Conservation (phyloP, 2,888 invertebrate species). For the Ennomos erosarius region DNA sequence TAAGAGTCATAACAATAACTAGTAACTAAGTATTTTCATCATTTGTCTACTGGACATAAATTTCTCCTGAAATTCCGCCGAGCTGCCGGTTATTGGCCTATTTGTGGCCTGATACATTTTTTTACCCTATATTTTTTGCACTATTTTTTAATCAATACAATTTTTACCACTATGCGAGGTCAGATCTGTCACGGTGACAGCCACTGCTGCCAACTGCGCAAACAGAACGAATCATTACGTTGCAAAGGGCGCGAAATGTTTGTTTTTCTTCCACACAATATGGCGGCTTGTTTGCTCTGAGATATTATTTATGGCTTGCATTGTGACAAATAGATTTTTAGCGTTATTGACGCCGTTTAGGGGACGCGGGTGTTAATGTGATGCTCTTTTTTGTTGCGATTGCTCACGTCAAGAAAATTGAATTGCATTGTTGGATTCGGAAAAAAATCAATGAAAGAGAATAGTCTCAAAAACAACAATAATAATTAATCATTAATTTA, state of each 20-base stretch:
- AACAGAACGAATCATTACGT: constrained; percentile 62
- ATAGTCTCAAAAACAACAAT: too few relatives aligned
- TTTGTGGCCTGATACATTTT: too few relatives aligned
- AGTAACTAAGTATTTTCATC: too few relatives aligned
- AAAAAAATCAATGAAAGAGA: background rate
- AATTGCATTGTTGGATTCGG: background rate
- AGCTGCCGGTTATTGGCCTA: too few relatives aligned
- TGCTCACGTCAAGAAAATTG: constrained; percentile 1
- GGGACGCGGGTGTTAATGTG: constrained; percentile 45
- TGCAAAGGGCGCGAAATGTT: constrained; percentile 70
- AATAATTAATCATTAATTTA: too few relatives aligned
- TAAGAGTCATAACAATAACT: too few relatives aligned
- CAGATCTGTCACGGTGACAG: constrained; percentile 67
- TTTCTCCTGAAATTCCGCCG: too few relatives aligned
- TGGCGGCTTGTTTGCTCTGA: constrained; percentile 61
- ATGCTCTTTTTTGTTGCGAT: constrained; percentile 31
- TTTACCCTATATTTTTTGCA: background rate
- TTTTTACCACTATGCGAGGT: constrained; percentile 36
- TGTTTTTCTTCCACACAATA: constrained; percentile 67
- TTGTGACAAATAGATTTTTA: constrained; percentile 68
- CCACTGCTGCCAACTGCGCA: constrained; percentile 73
- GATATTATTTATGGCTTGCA: constrained; percentile 73
- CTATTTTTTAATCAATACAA: constrained; percentile 9
- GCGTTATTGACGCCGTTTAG: constrained; percentile 63
- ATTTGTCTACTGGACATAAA: too few relatives aligned